These are phyloP conservation scores for Euschistus heros DNA, from an alignment of 1,140 invertebrate species.

Conservation along the genomic window DNA sequence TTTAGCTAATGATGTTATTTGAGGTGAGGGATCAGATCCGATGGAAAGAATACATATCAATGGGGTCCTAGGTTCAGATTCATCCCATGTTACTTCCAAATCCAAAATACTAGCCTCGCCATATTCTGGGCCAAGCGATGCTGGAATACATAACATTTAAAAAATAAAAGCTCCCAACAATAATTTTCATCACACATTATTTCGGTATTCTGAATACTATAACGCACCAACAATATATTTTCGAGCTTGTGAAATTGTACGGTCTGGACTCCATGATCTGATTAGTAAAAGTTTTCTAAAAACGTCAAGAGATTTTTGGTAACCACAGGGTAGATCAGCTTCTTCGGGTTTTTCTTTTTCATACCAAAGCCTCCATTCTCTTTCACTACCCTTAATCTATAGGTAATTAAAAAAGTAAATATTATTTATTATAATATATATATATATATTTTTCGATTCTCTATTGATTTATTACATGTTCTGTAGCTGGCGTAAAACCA, in stretches of 20 bases:
- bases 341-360: constrained; percentile 89
- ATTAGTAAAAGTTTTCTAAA: constrained; percentile 84
- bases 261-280: constrained; percentile 88
- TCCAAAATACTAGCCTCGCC: constrained; percentile 87
- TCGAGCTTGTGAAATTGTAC: constrained; percentile 80
- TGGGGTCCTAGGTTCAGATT: constrained; percentile 78
- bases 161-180: too few relatives aligned
- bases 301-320: constrained; percentile 75
- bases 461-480: too few relatives aligned
- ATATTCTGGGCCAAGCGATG: constrained; percentile 80
- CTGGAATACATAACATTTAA: constrained; percentile 32
- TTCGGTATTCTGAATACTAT: too few relatives aligned
- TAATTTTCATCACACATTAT: too few relatives aligned
- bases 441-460: too few relatives aligned
- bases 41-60: constrained; percentile 89
- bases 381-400: constrained; percentile 71
- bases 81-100: constrained; percentile 77
- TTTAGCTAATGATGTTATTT: constrained; percentile 80
- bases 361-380: constrained; percentile 88
- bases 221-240: constrained; percentile 69
- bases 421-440: too few relatives aligned
- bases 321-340: constrained; percentile 82
- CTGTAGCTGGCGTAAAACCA: too few relatives aligned
- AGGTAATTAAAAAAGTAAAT: too few relatives aligned
- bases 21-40: constrained; percentile 90